phyloP scores from a whole-genome alignment of 1,140 invertebrate species.

The Lethrus apterus region DNA sequence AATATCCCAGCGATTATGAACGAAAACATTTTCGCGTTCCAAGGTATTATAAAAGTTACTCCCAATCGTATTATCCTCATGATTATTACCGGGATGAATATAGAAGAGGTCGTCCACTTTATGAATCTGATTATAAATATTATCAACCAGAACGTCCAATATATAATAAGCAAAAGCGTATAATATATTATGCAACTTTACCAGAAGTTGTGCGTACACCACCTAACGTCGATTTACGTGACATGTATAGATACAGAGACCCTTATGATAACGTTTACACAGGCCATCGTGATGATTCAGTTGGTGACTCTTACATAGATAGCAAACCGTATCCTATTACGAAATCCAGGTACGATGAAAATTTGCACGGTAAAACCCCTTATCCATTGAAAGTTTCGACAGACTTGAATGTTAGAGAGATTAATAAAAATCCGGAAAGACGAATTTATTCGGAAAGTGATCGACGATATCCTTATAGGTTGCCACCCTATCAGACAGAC shows the following conservation, averaged over 20 bases:
- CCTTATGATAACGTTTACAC: constrained; percentile 18
- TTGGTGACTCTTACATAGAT: constrained; percentile 5
- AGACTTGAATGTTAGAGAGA: constrained; percentile 33
- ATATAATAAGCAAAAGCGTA: constrained; percentile 36
- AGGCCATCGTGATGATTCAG: constrained; percentile 7
- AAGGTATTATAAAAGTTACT: neutral
- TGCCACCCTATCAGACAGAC: no score
- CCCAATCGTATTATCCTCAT: no score
- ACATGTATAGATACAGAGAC: constrained; percentile 22
- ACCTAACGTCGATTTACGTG: constrained; percentile 30
- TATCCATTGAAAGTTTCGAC: constrained; percentile 34
- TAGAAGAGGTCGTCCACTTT: constrained; percentile 3
- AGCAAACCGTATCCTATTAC: constrained; percentile 19
- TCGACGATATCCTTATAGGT: no score
- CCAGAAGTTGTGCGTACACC: constrained; percentile 43
- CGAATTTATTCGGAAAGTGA: constrained; percentile 36
- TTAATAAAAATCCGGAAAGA: constrained; percentile 36
- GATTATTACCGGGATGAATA: constrained; percentile 7
- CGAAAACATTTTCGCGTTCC: neutral
- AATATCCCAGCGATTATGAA: neutral
- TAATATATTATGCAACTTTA: constrained; percentile 45
- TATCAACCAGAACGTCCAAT: no score
- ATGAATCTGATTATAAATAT: no score
- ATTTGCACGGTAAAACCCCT: constrained; percentile 14
- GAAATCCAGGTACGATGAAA: constrained; percentile 23